Evolutionary conservation across 2,113 vertebrate genomes (phyloP).

Genomic region (Addax nasomaculatus): DNA sequence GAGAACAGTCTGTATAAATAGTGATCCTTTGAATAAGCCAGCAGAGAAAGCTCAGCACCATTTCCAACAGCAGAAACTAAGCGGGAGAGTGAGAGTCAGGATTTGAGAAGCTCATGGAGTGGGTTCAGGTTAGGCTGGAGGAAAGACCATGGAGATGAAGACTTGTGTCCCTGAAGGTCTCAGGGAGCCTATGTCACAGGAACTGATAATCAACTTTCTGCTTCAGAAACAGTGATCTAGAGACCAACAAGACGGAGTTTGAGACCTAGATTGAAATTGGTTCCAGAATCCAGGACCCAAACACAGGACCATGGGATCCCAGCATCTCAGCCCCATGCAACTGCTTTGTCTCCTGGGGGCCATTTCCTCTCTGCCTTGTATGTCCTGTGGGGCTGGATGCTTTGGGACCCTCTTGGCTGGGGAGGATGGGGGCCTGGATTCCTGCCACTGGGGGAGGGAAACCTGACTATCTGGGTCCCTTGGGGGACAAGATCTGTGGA

Average conservation of each 20-base stretch:
- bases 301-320: constrained; percentile 26
- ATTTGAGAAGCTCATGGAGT: not conserved
- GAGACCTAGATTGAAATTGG: constrained; percentile 4
- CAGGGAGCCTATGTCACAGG: not conserved
- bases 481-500: not conserved
- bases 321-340: not conserved
- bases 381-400: not conserved
- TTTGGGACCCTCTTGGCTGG: not conserved
- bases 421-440: not conserved
- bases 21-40: not conserved
- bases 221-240: constrained; percentile 2
- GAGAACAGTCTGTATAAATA: not conserved
- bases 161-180: not conserved
- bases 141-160: not conserved
- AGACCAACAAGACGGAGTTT: not conserved
- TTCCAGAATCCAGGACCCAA: constrained; percentile 3
- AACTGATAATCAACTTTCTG: constrained; percentile 38
- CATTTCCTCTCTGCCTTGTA: constrained; percentile 52
- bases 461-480: not conserved
- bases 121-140: not conserved
- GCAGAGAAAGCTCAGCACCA: not conserved
- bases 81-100: not conserved
- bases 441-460: not conserved
- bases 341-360: constrained; percentile 61
- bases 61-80: not conserved